These are phyloP conservation scores for Macropus fuliginosus DNA, from an alignment of 2,797 vertebrate species.

Conservation along the genomic window DNA sequence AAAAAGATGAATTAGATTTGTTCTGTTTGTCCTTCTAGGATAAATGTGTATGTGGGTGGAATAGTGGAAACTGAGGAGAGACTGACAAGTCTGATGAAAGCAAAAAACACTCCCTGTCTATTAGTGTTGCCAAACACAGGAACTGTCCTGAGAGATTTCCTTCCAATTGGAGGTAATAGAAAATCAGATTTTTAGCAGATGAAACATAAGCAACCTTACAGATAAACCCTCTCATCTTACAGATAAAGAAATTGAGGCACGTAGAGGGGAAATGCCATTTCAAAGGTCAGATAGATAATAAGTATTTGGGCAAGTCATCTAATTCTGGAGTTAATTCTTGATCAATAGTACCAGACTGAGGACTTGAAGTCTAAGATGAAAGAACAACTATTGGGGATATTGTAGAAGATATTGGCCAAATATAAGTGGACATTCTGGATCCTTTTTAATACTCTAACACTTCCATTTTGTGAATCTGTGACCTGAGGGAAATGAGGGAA, in stretches of 20 bases:
- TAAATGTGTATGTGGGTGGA: neutral
- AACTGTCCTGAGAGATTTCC: neutral
- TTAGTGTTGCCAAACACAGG: neutral
- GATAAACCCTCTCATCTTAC: neutral
- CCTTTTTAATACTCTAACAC: neutral
- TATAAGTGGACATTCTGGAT: neutral
- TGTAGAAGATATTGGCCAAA: neutral
- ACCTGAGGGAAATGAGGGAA: neutral
- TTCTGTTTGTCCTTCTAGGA: neutral
- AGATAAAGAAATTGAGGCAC: neutral
- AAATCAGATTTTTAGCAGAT: neutral
- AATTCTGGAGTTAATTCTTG: too few species aligned
- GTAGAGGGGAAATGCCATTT: neutral
- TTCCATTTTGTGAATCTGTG: neutral
- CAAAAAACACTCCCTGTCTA: neutral
- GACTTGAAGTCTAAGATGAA: neutral
- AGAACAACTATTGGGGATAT: neutral
- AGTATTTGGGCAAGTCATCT: neutral
- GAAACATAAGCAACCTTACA: neutral
- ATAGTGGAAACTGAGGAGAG: neutral
- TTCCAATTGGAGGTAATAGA: neutral
- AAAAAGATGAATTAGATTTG: neutral
- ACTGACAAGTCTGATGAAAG: neutral
- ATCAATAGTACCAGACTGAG: neutral
- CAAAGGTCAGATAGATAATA: too few species aligned